phyloP scores from a whole-genome alignment of 2,888 invertebrate species.

The Oligia latruncula region DNA sequence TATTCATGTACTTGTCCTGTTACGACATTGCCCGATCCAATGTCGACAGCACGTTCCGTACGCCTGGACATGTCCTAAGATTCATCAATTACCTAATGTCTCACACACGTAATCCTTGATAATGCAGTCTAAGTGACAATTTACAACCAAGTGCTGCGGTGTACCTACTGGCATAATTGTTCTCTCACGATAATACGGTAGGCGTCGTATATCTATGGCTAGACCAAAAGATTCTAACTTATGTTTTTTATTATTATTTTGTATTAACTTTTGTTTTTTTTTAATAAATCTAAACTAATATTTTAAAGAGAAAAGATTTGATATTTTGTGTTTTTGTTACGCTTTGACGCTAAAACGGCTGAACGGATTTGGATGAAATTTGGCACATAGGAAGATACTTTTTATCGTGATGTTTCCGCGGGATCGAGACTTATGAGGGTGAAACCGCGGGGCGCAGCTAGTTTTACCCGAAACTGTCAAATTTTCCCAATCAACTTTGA shows the following conservation, averaged over 20 bases:
- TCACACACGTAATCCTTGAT: conserved; percentile 29
- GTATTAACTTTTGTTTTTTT: no score
- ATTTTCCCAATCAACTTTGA: no score
- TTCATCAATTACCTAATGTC: conserved; percentile 45
- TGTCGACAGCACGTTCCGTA: conserved; percentile 25
- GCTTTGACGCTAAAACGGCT: not conserved
- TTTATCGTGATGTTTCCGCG: not conserved
- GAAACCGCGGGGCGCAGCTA: not conserved
- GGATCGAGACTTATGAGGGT: not conserved
- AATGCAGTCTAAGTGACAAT: conserved; percentile 15
- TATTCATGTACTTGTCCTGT: not conserved
- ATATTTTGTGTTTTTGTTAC: not conserved
- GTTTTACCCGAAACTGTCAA: no score
- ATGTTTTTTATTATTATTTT: no score
- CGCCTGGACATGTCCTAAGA: conserved; percentile 35
- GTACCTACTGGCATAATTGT: not conserved
- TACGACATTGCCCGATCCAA: conserved; percentile 16
- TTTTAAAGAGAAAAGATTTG: not conserved
- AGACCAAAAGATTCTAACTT: not conserved
- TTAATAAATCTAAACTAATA: no score
- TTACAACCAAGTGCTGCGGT: not conserved
- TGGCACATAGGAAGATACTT: not conserved
- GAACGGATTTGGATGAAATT: not conserved
- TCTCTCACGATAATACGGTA: not conserved
- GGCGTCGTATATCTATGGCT: no score